Evolutionary conservation across 2,797 vertebrate genomes (phyloP), one percentile per base, ranked within the genome.

Genomic region (Lagocephalus sceleratus): DNA sequence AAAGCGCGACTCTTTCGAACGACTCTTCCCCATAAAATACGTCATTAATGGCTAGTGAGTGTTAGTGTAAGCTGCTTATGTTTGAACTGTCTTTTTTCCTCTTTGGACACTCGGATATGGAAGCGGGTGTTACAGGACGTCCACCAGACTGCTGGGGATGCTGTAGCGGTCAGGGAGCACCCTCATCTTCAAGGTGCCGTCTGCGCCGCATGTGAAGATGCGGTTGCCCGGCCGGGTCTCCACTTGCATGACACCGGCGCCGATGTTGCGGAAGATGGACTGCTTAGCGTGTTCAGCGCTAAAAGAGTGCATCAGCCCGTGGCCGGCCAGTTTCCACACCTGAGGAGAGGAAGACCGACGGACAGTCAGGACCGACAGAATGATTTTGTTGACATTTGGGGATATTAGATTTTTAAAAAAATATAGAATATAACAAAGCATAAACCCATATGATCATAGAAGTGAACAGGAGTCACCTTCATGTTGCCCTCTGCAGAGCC

Each of bases 401-500:
- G 3, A 35, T 35, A 14, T 35, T 35, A 2, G 32, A 35, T 35
- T 35, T 14, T 35, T 3, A 35, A 35, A 35, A 35, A 35, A 35
- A 35, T 12, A 35, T 12, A 35, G 32, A 35, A 35, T 35, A n/a
- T n/a, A n/a, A n/a, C 11, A 15, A 35, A 35, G n/a, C 4, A 14
- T 35, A 14, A 35, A 35, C 32, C 11, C 11, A 8, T 25, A 29
- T 29, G 26, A 29, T 10, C 26, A 3, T 14, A 35, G 14, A 5
- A 6, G 12, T 35, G 32, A 17, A 25, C 6, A 15, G 8, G 45
- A 1, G 29, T 62, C 85, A 97, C 97, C 94, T 99, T 99, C 90
- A 99, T 94, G 86, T 99, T 99, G 32, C 97, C 97, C 86, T 99
- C 97, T 0, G 97, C 95, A 0, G 97, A 99, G 45, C 97, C 97